These are phyloP conservation scores for Ploceus nigricollis DNA, from an alignment of 2,113 vertebrate genomes.

Conservation along the genomic window DNA sequence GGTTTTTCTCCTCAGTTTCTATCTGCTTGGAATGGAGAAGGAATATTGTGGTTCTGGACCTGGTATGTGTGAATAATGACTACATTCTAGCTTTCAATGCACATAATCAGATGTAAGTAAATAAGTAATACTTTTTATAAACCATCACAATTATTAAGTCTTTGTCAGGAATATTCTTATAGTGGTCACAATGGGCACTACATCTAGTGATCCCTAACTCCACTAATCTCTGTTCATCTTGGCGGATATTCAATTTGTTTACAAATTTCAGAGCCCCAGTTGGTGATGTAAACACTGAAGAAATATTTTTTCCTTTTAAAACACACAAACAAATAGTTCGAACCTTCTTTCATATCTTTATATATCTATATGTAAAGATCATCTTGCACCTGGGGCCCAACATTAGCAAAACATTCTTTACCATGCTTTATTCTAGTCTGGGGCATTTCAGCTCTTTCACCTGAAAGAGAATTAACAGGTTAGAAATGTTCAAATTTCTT, in stretches of 20 bases:
- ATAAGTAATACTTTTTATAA: neutral
- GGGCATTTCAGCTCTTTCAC: neutral
- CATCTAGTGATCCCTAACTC: neutral
- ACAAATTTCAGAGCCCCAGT: neutral
- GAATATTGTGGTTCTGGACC: neutral
- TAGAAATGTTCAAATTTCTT: neutral
- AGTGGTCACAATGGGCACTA: neutral
- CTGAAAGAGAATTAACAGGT: neutral
- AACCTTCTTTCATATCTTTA: neutral
- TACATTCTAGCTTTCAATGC: neutral
- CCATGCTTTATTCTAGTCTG: neutral
- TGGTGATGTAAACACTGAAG: neutral
- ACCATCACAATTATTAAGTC: neutral
- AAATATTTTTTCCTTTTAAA: neutral
- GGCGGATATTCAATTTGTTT: neutral
- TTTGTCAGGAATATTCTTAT: neutral
- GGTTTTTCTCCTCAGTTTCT: neutral
- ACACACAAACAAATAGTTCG: neutral
- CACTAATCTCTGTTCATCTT: neutral
- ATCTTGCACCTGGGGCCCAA: neutral
- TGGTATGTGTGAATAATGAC: neutral
- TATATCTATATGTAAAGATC: neutral
- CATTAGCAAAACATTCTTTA: neutral
- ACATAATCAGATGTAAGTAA: neutral
- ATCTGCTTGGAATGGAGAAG: neutral